Evolutionary conservation across 2,888 invertebrate species (phyloP).

Genomic region (Quadroppia sp.): DNA sequence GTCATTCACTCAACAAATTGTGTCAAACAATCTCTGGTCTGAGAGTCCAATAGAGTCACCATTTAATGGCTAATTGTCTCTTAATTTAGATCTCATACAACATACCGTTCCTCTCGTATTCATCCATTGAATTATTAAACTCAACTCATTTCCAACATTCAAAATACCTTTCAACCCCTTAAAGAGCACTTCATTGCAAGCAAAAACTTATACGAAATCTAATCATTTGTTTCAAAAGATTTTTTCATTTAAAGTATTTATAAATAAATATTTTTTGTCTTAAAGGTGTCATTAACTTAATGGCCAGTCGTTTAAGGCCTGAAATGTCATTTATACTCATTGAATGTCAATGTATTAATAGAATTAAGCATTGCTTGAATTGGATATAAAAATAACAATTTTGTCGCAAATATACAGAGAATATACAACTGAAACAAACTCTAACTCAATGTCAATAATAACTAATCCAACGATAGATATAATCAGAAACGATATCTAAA

Average conservation of each 20-base stretch:
- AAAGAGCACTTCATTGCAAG: not conserved
- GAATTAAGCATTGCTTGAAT: not conserved
- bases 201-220: not conserved
- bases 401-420: not conserved
- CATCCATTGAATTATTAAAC: no score
- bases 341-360: slow-evolving; percentile 7
- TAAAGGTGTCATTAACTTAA: slow-evolving; percentile 18
- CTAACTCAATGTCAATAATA: not conserved
- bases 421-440: not conserved
- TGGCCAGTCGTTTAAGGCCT: not conserved
- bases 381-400: not conserved
- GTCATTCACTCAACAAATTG: slow-evolving; percentile 25
- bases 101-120: no score
- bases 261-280: slow-evolving; percentile 10
- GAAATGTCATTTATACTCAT: slow-evolving; percentile 18
- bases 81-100: slow-evolving; percentile 40
- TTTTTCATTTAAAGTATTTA: not conserved
- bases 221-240: not conserved
- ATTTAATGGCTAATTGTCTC: slow-evolving; percentile 46
- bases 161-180: slow-evolving; percentile 5
- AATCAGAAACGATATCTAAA: not conserved
- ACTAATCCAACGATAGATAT: not conserved
- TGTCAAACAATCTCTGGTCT: slow-evolving; percentile 1
- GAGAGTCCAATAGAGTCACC: slow-evolving; percentile 36
- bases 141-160: not conserved